phyloP scores from a whole-genome alignment of 2,113 vertebrate species.

The Sinocyclocheilus anophthalmus region DNA sequence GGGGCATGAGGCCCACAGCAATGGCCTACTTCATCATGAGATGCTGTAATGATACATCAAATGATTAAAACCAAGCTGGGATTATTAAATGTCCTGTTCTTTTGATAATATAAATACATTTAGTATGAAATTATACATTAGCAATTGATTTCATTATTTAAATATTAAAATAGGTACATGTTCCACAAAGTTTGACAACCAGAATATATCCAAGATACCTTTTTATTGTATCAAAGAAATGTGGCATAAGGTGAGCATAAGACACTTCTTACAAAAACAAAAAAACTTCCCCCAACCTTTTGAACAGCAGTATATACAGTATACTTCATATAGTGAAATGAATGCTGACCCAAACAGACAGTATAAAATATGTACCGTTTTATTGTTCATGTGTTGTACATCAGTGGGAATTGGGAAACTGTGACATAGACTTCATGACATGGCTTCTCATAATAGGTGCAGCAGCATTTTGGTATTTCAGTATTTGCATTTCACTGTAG shows the following conservation, averaged over 20 bases:
- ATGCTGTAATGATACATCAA: background rate
- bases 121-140: background rate
- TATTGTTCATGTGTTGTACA: background rate
- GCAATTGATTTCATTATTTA: no score
- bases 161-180: no score
- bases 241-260: no score
- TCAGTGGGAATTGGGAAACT: background rate
- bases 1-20: slow-evolving; percentile 62
- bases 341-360: background rate
- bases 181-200: background rate
- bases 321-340: background rate
- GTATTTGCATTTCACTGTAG: slow-evolving; percentile 1
- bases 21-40: background rate
- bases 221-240: background rate
- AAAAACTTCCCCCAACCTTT: no score
- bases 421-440: background rate
- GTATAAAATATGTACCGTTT: background rate
- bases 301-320: background rate
- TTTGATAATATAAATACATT: no score
- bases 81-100: no score
- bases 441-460: background rate
- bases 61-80: background rate
- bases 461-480: background rate
- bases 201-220: background rate
- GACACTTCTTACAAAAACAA: background rate